Percentiles rank a stretch among this genome's conserved stretches.
Conservation (phyloP, 2,113 vertebrate genomes). For the Heptranchias perlo region DNA sequence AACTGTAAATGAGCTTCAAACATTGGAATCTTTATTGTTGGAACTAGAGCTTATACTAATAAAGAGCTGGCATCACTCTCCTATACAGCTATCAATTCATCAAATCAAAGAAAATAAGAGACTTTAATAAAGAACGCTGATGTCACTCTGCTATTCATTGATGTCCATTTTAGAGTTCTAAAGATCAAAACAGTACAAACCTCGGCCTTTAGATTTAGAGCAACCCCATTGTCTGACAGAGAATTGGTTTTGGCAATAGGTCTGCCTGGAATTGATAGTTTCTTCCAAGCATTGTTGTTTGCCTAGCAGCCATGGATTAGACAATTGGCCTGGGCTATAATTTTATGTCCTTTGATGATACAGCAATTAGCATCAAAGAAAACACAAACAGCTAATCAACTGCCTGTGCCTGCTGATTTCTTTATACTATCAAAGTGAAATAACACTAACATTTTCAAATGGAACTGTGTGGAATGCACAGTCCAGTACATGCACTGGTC, state of each 20-base stretch:
- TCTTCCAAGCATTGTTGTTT: constrained; percentile 12
- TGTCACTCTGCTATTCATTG: neutral
- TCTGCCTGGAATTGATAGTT: neutral
- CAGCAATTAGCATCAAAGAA: neutral
- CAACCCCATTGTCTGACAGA: neutral
- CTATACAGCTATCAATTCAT: neutral
- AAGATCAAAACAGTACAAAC: constrained; percentile 10
- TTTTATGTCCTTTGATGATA: constrained; percentile 16
- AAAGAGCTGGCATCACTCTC: neutral
- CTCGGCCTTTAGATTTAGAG: neutral
- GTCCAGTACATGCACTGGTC: neutral
- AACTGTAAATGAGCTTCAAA: neutral
- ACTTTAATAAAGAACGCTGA: constrained; percentile 13
- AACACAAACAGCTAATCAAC: constrained; percentile 9
- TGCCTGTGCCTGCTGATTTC: neutral
- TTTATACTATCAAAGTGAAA: neutral
- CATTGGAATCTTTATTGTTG: neutral
- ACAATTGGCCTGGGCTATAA: neutral
- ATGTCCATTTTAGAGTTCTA: constrained; percentile 3
- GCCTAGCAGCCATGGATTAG: neutral
- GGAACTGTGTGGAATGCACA: neutral
- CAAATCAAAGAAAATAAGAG: constrained; percentile 19
- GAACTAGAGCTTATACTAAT: neutral
- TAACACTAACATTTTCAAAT: neutral
- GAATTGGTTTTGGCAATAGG: constrained; percentile 13